Evolutionary conservation across 2,113 vertebrate genomes (phyloP).

Genomic region (Hirundichthys speculiger): DNA sequence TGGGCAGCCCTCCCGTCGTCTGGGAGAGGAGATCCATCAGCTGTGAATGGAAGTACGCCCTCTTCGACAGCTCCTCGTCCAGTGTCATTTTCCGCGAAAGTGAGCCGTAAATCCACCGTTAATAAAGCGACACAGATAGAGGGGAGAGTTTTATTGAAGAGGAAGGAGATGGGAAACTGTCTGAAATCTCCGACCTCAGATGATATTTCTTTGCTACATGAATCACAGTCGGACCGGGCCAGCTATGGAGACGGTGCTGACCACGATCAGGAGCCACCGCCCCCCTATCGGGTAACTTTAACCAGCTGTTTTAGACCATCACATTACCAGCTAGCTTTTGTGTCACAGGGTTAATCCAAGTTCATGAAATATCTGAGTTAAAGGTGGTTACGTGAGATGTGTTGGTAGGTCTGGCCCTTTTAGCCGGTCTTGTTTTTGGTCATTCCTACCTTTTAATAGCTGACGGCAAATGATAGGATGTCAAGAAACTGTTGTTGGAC

Average conservation of each 20-base stretch:
- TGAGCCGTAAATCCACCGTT: conserved; percentile 10
- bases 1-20: conserved; percentile 65
- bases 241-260: conserved; percentile 93
- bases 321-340: not conserved
- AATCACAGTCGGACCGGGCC: conserved; percentile 94
- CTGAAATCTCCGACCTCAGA: conserved; percentile 96
- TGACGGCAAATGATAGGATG: not conserved
- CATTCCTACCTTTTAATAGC: not conserved
- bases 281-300: conserved; percentile 91
- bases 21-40: conserved; percentile 57
- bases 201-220: conserved; percentile 96
- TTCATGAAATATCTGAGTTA: not conserved
- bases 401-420: not conserved
- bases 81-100: conserved; percentile 15
- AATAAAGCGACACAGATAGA: conserved; percentile 31
- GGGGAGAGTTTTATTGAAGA: conserved; percentile 43
- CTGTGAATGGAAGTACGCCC: conserved; percentile 52
- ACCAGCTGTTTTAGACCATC: not conserved
- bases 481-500: not conserved
- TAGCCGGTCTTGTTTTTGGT: not conserved
- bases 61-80: conserved; percentile 2
- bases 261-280: conserved; percentile 93
- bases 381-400: not conserved
- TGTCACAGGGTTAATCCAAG: not conserved
- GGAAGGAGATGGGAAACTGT: conserved; percentile 93